phyloP scores from a whole-genome alignment of 1,140 invertebrate genomes.

The Euschistus heros region DNA sequence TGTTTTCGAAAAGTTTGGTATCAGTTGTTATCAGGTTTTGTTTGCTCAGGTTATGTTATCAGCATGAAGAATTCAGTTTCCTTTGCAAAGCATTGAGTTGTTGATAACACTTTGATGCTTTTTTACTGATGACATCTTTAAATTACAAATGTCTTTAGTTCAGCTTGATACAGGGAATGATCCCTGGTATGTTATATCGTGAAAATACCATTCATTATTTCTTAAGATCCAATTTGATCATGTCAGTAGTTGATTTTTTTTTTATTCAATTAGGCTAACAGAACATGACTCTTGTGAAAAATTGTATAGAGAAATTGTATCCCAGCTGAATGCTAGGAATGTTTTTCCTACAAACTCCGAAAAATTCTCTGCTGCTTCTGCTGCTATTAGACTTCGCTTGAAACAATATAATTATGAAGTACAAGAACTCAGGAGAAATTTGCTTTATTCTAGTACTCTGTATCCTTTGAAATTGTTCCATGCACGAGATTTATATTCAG shows the following conservation, averaged over 20 bases:
- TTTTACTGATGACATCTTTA: too few relatives aligned
- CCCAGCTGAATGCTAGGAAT: conserved; percentile 45
- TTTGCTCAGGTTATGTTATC: not conserved
- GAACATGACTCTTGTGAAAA: conserved; percentile 56
- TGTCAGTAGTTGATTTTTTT: not conserved
- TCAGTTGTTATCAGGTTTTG: too few relatives aligned
- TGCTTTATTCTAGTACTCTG: conserved; percentile 16
- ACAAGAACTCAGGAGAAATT: conserved; percentile 44
- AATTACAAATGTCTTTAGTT: not conserved
- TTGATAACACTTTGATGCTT: too few relatives aligned
- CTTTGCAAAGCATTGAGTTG: too few relatives aligned
- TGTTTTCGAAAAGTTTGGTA: too few relatives aligned
- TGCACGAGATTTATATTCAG: too few relatives aligned
- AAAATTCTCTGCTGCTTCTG: conserved; percentile 44
- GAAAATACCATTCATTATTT: not conserved
- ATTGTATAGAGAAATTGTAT: conserved; percentile 49
- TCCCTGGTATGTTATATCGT: conserved; percentile 4
- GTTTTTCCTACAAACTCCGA: conserved; percentile 40
- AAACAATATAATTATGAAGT: conserved; percentile 52
- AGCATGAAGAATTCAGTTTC: too few relatives aligned
- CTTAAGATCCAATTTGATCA: not conserved
- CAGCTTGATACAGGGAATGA: conserved; percentile 11
- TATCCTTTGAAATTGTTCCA: too few relatives aligned
- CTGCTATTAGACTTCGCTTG: conserved; percentile 45
- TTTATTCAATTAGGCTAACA: conserved; percentile 40